These are phyloP conservation scores for Tetropium fuscum DNA, from an alignment of 2,888 invertebrate genomes.

Conservation along the genomic window DNA sequence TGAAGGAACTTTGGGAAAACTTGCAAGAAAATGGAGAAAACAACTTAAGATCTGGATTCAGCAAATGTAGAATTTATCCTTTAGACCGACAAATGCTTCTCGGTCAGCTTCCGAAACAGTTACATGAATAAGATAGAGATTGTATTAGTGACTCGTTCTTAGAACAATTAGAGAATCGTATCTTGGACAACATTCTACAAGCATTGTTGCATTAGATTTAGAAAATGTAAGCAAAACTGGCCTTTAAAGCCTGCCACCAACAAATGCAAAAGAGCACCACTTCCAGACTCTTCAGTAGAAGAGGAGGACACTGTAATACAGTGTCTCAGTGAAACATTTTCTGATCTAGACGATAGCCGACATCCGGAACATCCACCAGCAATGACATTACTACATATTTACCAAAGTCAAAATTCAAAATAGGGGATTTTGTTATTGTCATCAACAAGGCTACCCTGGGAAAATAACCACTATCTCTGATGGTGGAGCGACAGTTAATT, in stretches of 20 bases:
- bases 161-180: not conserved
- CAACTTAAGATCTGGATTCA: conserved; percentile 41
- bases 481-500: conserved; percentile 9
- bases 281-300: not conserved
- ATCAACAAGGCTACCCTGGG: not conserved
- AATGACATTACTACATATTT: not conserved
- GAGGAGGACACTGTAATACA: not conserved
- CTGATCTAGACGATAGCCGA: not conserved
- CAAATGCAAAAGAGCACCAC: not conserved
- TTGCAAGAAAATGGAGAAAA: conserved; percentile 29
- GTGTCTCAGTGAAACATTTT: not conserved
- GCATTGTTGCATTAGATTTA: not conserved
- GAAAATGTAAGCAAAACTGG: not conserved
- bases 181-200: not conserved
- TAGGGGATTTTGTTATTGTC: not conserved
- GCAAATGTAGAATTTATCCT: conserved; percentile 40
- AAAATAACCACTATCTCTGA: conserved; percentile 4
- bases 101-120: not conserved
- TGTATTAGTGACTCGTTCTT: not conserved
- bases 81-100: conserved; percentile 24
- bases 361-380: not conserved
- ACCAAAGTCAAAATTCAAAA: not conserved
- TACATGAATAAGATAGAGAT: not conserved
- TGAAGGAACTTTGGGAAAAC: conserved; percentile 32
- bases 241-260: not conserved